Percentiles rank a stretch among this genome's conserved stretches.
Conservation (phyloP, 2,888 invertebrate genomes). For the Rhaphigaster nebulosa region DNA sequence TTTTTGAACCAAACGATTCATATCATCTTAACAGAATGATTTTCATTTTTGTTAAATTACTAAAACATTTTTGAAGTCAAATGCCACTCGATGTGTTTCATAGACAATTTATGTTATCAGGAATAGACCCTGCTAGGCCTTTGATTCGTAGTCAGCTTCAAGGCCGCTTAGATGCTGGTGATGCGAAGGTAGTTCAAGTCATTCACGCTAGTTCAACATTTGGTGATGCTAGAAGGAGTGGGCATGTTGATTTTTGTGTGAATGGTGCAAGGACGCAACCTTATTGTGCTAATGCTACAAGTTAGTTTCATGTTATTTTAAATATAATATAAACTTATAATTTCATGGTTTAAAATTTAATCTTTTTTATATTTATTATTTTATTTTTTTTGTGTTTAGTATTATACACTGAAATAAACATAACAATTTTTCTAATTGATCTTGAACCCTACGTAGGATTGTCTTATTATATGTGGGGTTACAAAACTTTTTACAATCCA, state of each 20-base stretch:
- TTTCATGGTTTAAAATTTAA: background rate
- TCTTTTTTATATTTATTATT: background rate
- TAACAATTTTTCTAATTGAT: no score
- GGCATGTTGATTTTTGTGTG: constrained; percentile 85
- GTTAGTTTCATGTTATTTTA: constrained; percentile 69
- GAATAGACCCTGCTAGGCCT: constrained; percentile 83
- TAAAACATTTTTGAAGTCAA: background rate
- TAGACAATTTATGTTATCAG: constrained; percentile 67
- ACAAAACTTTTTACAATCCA: no score
- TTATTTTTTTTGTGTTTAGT: no score
- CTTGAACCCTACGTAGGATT: no score
- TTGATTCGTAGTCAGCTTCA: constrained; percentile 77
- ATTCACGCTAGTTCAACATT: constrained; percentile 86
- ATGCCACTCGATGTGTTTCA: background rate
- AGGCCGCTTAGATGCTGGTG: constrained; percentile 78
- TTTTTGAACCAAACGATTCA: no score
- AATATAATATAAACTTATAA: background rate
- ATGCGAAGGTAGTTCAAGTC: constrained; percentile 83
- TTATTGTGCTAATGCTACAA: constrained; percentile 79
- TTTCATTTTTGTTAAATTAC: background rate
- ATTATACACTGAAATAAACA: no score
- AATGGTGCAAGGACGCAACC: constrained; percentile 85
- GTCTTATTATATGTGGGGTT: no score
- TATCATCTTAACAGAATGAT: background rate
- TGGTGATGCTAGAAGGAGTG: constrained; percentile 80